Conservation (phyloP, 2,888 invertebrate genomes). For the Diloba caeruleocephala region DNA sequence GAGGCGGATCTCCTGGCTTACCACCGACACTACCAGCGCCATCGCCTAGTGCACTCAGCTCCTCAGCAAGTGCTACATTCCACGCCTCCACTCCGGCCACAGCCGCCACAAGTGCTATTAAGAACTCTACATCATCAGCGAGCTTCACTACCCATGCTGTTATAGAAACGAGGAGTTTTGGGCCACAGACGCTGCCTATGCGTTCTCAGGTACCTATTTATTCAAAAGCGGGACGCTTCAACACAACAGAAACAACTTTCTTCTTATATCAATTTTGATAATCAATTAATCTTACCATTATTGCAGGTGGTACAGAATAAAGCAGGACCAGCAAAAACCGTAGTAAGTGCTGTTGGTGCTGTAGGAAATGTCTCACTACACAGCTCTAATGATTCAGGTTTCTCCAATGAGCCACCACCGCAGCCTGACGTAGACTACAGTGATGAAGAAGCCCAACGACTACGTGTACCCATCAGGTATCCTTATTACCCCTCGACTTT, state of each 20-base stretch:
- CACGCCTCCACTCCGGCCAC: conserved; percentile 79
- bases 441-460: conserved; percentile 93
- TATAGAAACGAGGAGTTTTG: conserved; percentile 84
- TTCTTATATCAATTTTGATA: neutral
- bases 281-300: conserved; percentile 1
- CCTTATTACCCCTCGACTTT: conserved; percentile 22
- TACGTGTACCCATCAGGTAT: conserved; percentile 91
- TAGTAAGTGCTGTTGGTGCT: conserved; percentile 82
- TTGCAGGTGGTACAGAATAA: conserved; percentile 80
- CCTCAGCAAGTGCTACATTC: conserved; percentile 91
- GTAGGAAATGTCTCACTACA: conserved; percentile 94
- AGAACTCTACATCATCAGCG: conserved; percentile 89
- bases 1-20: conserved; percentile 89
- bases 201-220: conserved; percentile 78
- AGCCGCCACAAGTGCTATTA: conserved; percentile 78
- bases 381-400: conserved; percentile 97
- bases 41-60: conserved; percentile 90
- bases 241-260: neutral
- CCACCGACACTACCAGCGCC: conserved; percentile 93
- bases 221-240: neutral
- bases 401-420: conserved; percentile 96
- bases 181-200: conserved; percentile 85
- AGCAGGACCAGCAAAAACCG: conserved; percentile 83
- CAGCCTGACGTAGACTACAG: conserved; percentile 97
- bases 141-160: conserved; percentile 88